Evolutionary conservation across 2,113 vertebrate species (phyloP), one percentile per base, ranked within the genome.

Genomic region (Grammomys dolichurus): DNA sequence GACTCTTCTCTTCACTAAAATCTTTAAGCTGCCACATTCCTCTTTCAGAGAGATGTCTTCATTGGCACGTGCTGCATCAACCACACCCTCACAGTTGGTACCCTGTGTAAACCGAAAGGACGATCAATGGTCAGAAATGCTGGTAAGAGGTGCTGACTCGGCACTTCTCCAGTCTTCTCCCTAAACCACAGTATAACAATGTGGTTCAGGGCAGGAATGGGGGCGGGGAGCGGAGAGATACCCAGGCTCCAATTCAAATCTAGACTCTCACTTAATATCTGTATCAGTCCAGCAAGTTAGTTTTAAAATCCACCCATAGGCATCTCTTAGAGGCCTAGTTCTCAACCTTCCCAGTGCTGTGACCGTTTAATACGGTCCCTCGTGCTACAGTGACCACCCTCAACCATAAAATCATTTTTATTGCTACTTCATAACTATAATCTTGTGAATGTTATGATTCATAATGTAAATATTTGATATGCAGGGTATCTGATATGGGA

Each of bases 251-350:
- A 58, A 31, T n/a, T 84, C 48, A 56, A 88, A 33, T 3, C 24
- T 67, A 51, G 76, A 36, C 40, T 51, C 87, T 89, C 91, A 75
- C 33, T 75, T 56, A 46, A 60, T 40, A 12, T 36, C 40, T 33
- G 33, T 82, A 7, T 80, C 76, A 70, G 6, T 58, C 51, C 78
- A 56, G 73, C 67, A 90, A 67, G 46, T 82, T 58, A 36, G 16
- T 85, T 90, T 95, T 56, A 76, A 88, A n/a, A 43, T 76, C 51
- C 89, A 20, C 91, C 78, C 26, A 10, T 76, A 43, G 84, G 78
- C 65, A 36, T 91, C 90, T 40, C 60, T 89, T 58, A 82, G 56
- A 82, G 1, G 36, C 40, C 20, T 9, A n/a, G 6, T 60, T 82
- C 56, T 82, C 80, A 60, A 40, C 56, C 56, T 60, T 82, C 12